Conservation (phyloP, 2,888 invertebrate genomes). For the Hyles lineata region DNA sequence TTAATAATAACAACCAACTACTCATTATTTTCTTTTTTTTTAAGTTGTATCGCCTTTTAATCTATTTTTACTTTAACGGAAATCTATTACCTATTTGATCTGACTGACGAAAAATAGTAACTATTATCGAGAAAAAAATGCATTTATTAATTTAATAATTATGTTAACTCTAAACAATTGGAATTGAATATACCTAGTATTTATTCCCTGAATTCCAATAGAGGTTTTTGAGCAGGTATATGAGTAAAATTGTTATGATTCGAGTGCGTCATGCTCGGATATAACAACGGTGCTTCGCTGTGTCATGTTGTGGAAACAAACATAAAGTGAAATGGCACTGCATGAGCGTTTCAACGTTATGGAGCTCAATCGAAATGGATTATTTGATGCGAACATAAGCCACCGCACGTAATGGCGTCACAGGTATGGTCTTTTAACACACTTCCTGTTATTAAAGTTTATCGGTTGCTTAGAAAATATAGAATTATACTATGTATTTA, state of each 20-base stretch:
- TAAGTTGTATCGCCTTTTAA: too few species aligned
- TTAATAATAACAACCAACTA: too few species aligned
- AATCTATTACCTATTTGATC: too few species aligned
- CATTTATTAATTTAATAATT: too few species aligned
- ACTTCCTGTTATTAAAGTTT: not conserved
- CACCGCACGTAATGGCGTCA: conserved; percentile 4
- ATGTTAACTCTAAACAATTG: too few species aligned
- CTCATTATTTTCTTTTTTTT: too few species aligned
- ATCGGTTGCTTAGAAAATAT: too few species aligned
- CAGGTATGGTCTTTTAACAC: not conserved
- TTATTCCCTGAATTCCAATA: not conserved
- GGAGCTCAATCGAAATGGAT: conserved; percentile 32
- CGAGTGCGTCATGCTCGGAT: not conserved
- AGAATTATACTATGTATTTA: too few species aligned
- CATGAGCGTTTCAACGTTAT: conserved; percentile 37
- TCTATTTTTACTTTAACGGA: too few species aligned
- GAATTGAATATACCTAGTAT: too few species aligned
- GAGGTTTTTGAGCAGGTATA: not conserved
- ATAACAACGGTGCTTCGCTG: conserved; percentile 9
- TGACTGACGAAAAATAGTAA: too few species aligned
- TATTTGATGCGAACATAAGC: conserved; percentile 35
- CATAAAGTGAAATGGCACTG: conserved; percentile 36
- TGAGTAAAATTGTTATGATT: conserved; percentile 14
- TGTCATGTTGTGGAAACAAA: conserved; percentile 29
- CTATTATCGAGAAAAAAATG: too few species aligned